Evolutionary conservation across 1,140 invertebrate genomes (phyloP).

Genomic region (Planococcus citri): DNA sequence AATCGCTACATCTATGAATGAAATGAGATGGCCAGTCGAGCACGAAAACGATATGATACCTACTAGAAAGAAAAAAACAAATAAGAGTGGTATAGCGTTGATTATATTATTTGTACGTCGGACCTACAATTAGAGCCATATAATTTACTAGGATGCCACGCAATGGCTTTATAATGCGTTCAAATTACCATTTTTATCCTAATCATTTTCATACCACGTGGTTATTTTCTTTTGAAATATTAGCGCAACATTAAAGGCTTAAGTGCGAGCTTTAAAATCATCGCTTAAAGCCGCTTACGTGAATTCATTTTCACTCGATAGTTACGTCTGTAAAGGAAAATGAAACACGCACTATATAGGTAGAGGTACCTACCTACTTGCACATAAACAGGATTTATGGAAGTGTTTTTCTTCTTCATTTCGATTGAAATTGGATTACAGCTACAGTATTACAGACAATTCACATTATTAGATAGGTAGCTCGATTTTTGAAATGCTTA

Average conservation of each 20-base stretch:
- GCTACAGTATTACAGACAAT: no score
- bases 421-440: no score
- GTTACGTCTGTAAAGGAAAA: neutral
- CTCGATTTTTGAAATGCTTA: no score
- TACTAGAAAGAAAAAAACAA: neutral
- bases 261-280: neutral
- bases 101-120: neutral
- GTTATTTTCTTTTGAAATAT: neutral
- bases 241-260: neutral
- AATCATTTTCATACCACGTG: neutral
- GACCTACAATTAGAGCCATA: neutral
- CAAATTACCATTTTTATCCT: neutral
- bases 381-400: no score
- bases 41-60: no score
- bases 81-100: neutral
- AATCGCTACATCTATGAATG: no score
- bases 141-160: neutral
- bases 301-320: neutral
- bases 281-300: neutral
- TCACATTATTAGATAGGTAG: no score
- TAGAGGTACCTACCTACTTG: no score
- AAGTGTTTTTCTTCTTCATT: no score
- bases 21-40: no score
- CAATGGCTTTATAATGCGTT: neutral
- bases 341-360: neutral